These are phyloP conservation scores for Mnemiopsis leidyi DNA, from an alignment of 37 sponge, comb jelly and placozoan genomes.

Conservation along the genomic window DNA sequence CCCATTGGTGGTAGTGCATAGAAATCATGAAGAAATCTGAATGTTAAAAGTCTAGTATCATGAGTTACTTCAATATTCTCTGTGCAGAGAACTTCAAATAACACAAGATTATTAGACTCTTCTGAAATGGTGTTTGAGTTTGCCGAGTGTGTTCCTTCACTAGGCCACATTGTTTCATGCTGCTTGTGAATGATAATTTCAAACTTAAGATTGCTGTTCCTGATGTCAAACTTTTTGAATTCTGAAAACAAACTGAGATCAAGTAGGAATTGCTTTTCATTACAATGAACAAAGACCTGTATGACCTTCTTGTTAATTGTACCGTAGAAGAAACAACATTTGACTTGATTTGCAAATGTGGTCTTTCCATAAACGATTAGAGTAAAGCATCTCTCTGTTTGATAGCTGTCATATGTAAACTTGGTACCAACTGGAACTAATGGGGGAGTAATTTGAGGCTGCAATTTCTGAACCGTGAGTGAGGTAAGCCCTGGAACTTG, in stretches of 20 bases:
- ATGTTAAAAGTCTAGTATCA: slow-evolving; percentile 29
- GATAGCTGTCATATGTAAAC: slow-evolving; percentile 48
- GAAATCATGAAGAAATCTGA: neutral
- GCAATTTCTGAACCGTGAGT: neutral
- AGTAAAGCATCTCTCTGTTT: slow-evolving; percentile 46
- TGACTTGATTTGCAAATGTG: neutral
- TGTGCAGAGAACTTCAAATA: neutral
- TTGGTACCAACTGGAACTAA: neutral
- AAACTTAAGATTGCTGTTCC: slow-evolving; percentile 21
- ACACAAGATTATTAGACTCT: neutral
- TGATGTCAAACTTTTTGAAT: neutral
- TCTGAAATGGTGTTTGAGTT: neutral
- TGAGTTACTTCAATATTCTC: neutral
- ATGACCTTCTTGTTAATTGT: neutral
- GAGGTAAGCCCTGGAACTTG: neutral
- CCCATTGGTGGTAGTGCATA: neutral
- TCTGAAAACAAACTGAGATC: neutral
- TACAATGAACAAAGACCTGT: neutral
- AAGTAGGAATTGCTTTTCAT: neutral
- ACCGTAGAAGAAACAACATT: neutral
- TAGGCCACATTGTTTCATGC: neutral
- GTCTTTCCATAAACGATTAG: slow-evolving; percentile 20
- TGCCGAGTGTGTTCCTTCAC: neutral
- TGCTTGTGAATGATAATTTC: neutral
- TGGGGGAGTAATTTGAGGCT: neutral